Evolutionary conservation across 1,140 invertebrate species (phyloP), one percentile per base, ranked within the genome.

Genomic region (Cyrtorhinus lividipennis): DNA sequence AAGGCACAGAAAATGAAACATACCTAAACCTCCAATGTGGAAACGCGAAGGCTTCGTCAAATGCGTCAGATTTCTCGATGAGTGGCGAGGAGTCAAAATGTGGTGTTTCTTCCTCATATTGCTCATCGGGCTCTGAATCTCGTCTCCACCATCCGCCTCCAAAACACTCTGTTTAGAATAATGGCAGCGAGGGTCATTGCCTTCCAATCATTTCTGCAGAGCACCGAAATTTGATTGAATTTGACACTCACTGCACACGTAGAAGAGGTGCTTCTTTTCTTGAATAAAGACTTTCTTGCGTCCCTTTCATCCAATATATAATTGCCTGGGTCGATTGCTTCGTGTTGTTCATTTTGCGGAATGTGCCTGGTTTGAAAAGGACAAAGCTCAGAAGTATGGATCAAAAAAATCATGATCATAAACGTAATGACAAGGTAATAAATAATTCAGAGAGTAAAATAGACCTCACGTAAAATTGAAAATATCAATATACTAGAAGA

Each of bases 241-340:
- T 8, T 38, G 5, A 5, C 30, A 38, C 76, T 78, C 77, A 88
- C 86, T 56, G 87, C 85, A 67, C 87, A 89, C 56, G 87, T 88
- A 0, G 88, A 90, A 0, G 88, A 90, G 18, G 87, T 88, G 70
- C 87, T 90, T 68, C 88, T 76, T 70, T 92, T 92, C 70, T 91
- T 91, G 65, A 92, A 88, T 10, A 90, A 78, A 48, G 87, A 81
- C 69, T 92, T 92, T 66, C 85, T 79, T 60, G 82, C 80, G 24
- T 80, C 81, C 65, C 79, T 80, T 48, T 90, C 87, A 63, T 90
- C 86, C 1, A 80, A 75, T 0, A 78, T 75, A 64, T 79, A 85
- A 44, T 78, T 79, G 59, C 80, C 80, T 1, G 76, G 77, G 0
- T 73, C 73, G 18, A 66, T 65, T 46, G 74, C 71, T 18, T 84